Base-by-base conservation (phyloP, 2,797 vertebrate genomes). In the Spheniscus humboldti region DNA sequence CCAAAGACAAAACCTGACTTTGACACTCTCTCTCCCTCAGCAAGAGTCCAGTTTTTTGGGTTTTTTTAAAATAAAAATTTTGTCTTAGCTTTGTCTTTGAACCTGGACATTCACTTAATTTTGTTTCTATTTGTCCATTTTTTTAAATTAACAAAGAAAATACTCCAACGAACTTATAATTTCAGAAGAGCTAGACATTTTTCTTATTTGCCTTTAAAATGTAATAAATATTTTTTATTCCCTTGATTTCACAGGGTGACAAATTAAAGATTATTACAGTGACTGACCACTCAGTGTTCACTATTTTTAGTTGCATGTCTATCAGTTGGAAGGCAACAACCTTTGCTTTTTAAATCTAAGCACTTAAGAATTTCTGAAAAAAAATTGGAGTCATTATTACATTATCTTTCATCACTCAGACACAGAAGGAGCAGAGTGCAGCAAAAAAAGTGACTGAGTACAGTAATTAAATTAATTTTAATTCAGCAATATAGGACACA, bases 351-450 rank as follows among this genome's bases (percentile, higher is more conserved):
- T 75, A 72, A 85, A 92, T 80, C 37, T 81, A 83, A 95, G 55
- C 95, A 94, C 84, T 88, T 91, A 88, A 90, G 64, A 91, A 93
- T 95, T 95, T 55, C 52, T 86, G 52, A 94, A 94, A 77, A 78
- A 88, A 96, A 95, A 92, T 91, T 78, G 89, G 48, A 77, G 73
- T 55, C 86, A 95, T 95, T 91, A 95, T 97, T 91, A 83, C 11
- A 53, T 90, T 91, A 74, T 52, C 43, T 85, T 78, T 39, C 73
- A 47, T 72, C 60, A 89, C 30, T 92, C 28, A 62, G 57, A 86
- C 35, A 80, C 31, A 83, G 69, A 91, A 95, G 39, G 89, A 93
- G 31, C 79, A 92, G 66, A 88, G 52, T 89, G 31, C 43, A 86
- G 60, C 28, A 50, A 87, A 78, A 78, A n/a, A 71, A 50, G 75